Percentiles rank a stretch among this genome's conserved stretches.
phyloP scores from a whole-genome alignment of 1,140 invertebrate genomes.

The Brachionus manjavacas region DNA sequence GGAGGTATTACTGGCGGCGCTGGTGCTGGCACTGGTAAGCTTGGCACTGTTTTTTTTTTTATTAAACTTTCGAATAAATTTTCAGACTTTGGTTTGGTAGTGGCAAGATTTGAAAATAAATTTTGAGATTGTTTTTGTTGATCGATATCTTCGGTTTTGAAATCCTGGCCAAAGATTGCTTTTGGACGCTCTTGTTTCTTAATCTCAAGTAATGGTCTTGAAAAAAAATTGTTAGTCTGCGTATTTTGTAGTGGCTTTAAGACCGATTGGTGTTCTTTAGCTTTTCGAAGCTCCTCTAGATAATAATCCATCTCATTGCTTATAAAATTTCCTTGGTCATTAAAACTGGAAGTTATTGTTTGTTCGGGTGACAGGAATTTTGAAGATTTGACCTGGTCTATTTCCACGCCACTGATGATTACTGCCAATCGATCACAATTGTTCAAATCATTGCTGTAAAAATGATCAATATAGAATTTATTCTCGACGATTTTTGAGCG shows the following conservation, averaged over 20 bases:
- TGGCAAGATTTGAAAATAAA: neutral
- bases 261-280: neutral
- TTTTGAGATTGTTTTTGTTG: neutral
- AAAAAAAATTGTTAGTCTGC: neutral
- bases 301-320: neutral
- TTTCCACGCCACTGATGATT: neutral
- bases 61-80: conserved; percentile 23
- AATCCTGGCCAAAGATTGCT: neutral
- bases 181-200: neutral
- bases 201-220: neutral
- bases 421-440: neutral
- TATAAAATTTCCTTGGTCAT: neutral
- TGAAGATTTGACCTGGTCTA: neutral
- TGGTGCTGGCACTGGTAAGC: neutral
- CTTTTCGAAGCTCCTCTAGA: neutral
- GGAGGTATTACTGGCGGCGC: neutral
- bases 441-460: neutral
- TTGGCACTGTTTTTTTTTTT: neutral
- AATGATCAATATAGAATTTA: neutral
- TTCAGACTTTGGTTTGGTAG: neutral
- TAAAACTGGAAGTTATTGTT: neutral
- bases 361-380: neutral
- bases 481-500: conserved; percentile 22
- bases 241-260: conserved; percentile 2
- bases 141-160: neutral